phyloP scores from a whole-genome alignment of 2,888 invertebrate genomes.

The Lycophotia porphyrea region DNA sequence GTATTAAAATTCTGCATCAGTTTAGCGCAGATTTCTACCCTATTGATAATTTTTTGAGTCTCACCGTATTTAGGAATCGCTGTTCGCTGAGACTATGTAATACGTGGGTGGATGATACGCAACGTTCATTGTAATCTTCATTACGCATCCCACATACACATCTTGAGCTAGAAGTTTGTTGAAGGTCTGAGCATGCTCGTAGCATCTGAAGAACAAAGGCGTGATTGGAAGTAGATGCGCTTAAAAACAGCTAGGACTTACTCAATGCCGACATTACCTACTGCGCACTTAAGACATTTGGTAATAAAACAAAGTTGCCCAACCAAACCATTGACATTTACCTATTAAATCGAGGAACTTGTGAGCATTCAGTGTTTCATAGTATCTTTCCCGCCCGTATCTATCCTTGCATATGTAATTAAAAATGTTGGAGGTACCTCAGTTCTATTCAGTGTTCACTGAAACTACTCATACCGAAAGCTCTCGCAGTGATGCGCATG shows the following conservation, averaged over 20 bases:
- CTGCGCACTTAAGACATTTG: constrained; percentile 79
- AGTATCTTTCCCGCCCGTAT: constrained; percentile 66
- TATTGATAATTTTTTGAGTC: constrained; percentile 49
- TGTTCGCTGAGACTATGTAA: constrained; percentile 34
- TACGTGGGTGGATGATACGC: constrained; percentile 34
- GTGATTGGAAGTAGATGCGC: constrained; percentile 74
- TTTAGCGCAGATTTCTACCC: constrained; percentile 52
- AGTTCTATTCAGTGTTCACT: constrained; percentile 39
- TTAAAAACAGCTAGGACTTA: constrained; percentile 76
- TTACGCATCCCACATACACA: constrained; percentile 34
- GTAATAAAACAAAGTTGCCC: constrained; percentile 84
- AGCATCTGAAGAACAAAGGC: constrained; percentile 64
- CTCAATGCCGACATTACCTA: constrained; percentile 76
- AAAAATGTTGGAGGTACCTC: constrained; percentile 53
- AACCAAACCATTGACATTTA: constrained; percentile 87
- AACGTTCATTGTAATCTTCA: constrained; percentile 22
- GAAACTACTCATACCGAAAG: constrained; percentile 46
- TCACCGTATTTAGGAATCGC: constrained; percentile 24
- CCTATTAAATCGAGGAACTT: constrained; percentile 75
- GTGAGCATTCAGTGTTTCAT: constrained; percentile 71
- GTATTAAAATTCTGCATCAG: constrained; percentile 77
- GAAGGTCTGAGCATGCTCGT: constrained; percentile 13
- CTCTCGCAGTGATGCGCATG: constrained; percentile 61
- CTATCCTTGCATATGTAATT: constrained; percentile 65
- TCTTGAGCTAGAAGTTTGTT: constrained; percentile 25